Evolutionary conservation across 2,888 invertebrate species (phyloP), one percentile per base, ranked within the genome.

Genomic region (Cephus spinipes): DNA sequence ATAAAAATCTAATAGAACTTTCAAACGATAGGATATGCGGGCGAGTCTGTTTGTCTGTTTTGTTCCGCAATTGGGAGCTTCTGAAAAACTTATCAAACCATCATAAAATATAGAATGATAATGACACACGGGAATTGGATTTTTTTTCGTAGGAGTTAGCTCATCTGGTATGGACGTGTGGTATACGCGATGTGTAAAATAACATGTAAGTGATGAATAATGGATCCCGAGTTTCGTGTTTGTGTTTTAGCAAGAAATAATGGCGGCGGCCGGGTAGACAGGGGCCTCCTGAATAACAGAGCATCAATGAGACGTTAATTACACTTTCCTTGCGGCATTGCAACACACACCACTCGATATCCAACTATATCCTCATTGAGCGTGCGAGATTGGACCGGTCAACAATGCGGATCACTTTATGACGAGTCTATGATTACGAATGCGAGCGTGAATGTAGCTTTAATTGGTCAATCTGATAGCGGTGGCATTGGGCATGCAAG

Each of bases 231-330:
- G 55, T 55, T 55, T 55, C 55, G 55, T 55, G 55, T 55, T 55
- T 23, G 55, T 55, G 23, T 55, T 55, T 55, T 55, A 55, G 55
- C 55, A 55, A 23, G 55, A 55, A 55, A 55, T 55, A 55, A 55
- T 55, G 55, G 55, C 1, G 23, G 55, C 55, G 55, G 55, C 55
- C 55, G 9, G 23, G 55, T 55, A 55, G 55, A 55, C 15, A 23
- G 55, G 23, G 55, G 71, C 15, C 71, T 23, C 9, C 12, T 12
- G 31, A 71, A 71, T 71, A 71, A 71, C 12, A 71, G 73, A 71
- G 78, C 78, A 73, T 78, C 76, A 76, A 78, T 78, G 73, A 78
- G 76, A 35, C 78, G 75, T 76, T 76, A 78, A 78, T 78, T 78
- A 76, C 55, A 68, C 73, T 55, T 73, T 75, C 73, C 76, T 78